Base-by-base conservation (phyloP, 2,888 invertebrate species). In the Pseudanteris insignis region DNA sequence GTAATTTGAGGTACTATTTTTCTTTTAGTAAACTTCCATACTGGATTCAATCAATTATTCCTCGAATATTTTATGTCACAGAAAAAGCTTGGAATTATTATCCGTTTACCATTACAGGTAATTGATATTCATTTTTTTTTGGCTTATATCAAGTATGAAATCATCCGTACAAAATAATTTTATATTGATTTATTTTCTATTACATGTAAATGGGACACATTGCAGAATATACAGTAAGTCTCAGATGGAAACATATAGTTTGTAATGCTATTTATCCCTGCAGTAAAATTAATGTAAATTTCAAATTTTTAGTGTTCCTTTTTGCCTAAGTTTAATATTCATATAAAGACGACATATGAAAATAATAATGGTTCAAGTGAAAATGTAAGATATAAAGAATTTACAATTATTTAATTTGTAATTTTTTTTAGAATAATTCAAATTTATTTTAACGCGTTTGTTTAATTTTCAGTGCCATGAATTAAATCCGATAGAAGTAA, bases 61-160 rank as follows among this genome's bases (percentile, higher is more conserved):
- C 95, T 65, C 89, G 89, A 80, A 89, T 95, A 77, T 94, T 95
- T 82, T 96, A 95, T 81, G 87, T 95, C 10, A 94, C 90, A 53
- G 95, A 95, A 81, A 94, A 94, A 77, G 92, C 94, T 8, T 95
- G 94, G 94, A 95, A 96, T 81, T 95, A 91, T 81, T 96, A 93
- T 82, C 95, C 95, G 7, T 92, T 87, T 71, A 94, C 94, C 11
- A 87, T 91, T 43, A 94, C 92, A 81, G 89, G 89, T 88, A 84
- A n/a, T n/a, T n/a, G n/a, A n/a, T n/a, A n/a, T n/a, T n/a, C n/a
- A n/a, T n/a, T n/a, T n/a, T n/a, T n/a, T n/a, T n/a, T n/a, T n/a
- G n/a, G n/a, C n/a, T n/a, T n/a, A n/a, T n/a, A n/a, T n/a, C n/a
- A n/a, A n/a, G n/a, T n/a, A n/a, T n/a, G n/a, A n/a, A n/a, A n/a